Evolutionary conservation across 2,113 vertebrate genomes (phyloP).

Genomic region (Jaculus jaculus): DNA sequence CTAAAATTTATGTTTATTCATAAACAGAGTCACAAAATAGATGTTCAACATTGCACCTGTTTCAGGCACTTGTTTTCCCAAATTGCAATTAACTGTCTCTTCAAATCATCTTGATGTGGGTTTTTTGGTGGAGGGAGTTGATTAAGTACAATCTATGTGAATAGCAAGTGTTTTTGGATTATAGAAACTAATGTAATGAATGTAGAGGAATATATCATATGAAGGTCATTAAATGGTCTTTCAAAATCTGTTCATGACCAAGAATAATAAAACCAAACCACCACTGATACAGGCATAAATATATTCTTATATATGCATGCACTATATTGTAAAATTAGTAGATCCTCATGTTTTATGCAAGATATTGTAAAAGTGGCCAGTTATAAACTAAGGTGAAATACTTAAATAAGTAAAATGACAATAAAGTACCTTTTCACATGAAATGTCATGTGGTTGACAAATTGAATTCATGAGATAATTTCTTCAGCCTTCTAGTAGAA

Average conservation of each 20-base stretch:
- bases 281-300: neutral
- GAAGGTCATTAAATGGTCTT: neutral
- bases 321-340: neutral
- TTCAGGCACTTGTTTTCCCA: constrained; percentile 16
- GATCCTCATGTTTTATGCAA: too few relatives aligned
- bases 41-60: constrained; percentile 64
- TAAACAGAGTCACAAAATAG: constrained; percentile 75
- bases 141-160: constrained; percentile 66
- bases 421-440: constrained; percentile 11
- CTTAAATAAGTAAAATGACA: constrained; percentile 19
- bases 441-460: constrained; percentile 4
- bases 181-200: neutral
- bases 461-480: constrained; percentile 56
- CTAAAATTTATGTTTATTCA: constrained; percentile 75
- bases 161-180: constrained; percentile 34
- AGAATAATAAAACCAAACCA: neutral
- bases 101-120: constrained; percentile 50
- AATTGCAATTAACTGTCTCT: constrained; percentile 68
- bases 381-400: neutral
- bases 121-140: constrained; percentile 49
- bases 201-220: neutral
- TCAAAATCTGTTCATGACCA: neutral
- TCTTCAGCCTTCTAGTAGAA: neutral
- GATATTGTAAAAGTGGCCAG: neutral
- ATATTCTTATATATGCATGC: neutral